Base-by-base conservation (phyloP, 2,888 invertebrate genomes). In the Digitonthophagus gazella region DNA sequence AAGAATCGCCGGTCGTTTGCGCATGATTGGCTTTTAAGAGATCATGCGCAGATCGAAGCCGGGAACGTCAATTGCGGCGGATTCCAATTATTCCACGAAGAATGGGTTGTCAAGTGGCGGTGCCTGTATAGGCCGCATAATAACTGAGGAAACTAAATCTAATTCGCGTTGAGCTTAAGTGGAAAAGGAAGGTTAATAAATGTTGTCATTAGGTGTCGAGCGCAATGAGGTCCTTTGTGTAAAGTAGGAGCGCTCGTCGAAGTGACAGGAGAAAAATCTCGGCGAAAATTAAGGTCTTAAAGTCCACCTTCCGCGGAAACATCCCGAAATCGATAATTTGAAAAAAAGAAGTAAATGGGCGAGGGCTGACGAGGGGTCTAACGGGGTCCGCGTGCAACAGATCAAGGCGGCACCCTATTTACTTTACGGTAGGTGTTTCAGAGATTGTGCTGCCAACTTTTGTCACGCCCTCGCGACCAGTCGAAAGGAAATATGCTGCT, bases 401-500 rank as follows among this genome's bases (percentile, higher is more conserved):
- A 18, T 61, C n/a, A n/a, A 61, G 16, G 18, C 61, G 6, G 6
- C 61, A 18, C 18, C 61, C 19, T 58, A 16, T 58, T 58, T 58
- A 58, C 18, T 58, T 58, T 58, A 58, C 15, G 58, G 15, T 58
- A 61, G 61, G 61, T 61, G 61, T 61, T 61, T 61, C 19, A n/a
- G 11, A 61, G 19, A 61, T 61, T 16, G 16, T 61, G 61, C 19
- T 57, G 15, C 57, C 15, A 16, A 71, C 72, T 74, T 72, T 72
- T 73, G 74, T 74, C 75, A 75, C 74, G 73, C 75, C 73, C 73
- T 72, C 72, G 67, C 71, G 72, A 71, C 72, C 71, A 69, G 71
- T 67, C 72, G 72, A 71, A 74, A 74, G 75, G 74, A 75, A 75
- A 74, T 75, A 75, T 73, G 73, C 72, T 70, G 71, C 19, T 74